Evolutionary conservation across 2,797 vertebrate species (phyloP).

Genomic region (Danionella dracula): DNA sequence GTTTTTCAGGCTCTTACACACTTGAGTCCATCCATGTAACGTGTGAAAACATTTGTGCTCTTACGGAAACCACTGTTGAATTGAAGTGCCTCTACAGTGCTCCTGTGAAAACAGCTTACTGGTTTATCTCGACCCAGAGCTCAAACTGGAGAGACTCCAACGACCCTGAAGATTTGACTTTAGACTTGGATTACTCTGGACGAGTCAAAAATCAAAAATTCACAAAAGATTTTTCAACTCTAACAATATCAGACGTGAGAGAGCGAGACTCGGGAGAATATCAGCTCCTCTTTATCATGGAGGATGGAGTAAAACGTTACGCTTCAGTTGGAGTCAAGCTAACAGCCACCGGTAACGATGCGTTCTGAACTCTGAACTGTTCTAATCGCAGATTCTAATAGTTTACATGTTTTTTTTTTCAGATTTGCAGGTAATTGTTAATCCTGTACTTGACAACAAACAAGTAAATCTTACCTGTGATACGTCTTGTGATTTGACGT

Average conservation of each 20-base stretch:
- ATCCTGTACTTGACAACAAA: neutral
- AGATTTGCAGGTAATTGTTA: slow-evolving; percentile 22
- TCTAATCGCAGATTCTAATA: neutral
- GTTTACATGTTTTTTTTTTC: neutral
- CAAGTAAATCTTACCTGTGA: neutral
- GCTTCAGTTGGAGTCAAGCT: slow-evolving; percentile 13
- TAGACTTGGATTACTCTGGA: slow-evolving; percentile 31
- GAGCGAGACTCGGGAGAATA: slow-evolving; percentile 35
- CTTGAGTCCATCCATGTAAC: neutral
- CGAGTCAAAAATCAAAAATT: neutral
- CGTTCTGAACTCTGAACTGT: neutral
- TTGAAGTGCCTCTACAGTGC: slow-evolving; percentile 11
- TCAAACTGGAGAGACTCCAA: slow-evolving; percentile 21
- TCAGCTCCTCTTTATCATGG: slow-evolving; percentile 22
- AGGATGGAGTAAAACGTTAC: slow-evolving; percentile 23
- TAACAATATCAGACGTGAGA: slow-evolving; percentile 34
- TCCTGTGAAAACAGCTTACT: slow-evolving; percentile 1
- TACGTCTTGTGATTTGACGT: slow-evolving; percentile 15
- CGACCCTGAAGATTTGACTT: slow-evolving; percentile 30
- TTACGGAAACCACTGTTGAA: neutral
- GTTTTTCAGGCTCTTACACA: neutral
- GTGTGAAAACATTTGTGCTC: slow-evolving; percentile 14
- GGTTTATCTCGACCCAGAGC: slow-evolving; percentile 26
- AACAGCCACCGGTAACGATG: slow-evolving; percentile 30
- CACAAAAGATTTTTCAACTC: neutral